These are phyloP conservation scores for Campaea margaritaria DNA, from an alignment of 2,888 invertebrate genomes.

Conservation along the genomic window DNA sequence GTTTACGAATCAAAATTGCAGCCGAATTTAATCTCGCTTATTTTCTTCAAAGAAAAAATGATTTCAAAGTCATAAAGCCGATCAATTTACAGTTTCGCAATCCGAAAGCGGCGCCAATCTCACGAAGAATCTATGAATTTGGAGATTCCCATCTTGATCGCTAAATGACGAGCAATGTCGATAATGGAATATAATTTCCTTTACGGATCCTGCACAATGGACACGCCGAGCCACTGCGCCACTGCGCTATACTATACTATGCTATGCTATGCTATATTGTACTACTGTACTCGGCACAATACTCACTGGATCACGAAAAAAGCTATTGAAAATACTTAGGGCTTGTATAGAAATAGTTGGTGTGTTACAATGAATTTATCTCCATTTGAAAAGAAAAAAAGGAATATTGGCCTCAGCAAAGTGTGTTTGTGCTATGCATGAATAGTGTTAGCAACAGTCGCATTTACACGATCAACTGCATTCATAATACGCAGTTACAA, in stretches of 20 bases:
- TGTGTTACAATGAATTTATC: neutral
- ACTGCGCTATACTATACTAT: too few species aligned
- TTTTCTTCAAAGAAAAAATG: too few species aligned
- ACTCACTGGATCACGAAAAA: neutral
- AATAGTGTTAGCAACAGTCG: too few species aligned
- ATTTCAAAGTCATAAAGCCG: neutral
- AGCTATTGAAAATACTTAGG: neutral
- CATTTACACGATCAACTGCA: too few species aligned
- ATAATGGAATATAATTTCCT: slow-evolving; percentile 19
- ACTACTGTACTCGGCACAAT: slow-evolving; percentile 6
- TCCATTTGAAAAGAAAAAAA: too few species aligned
- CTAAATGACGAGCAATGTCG: slow-evolving; percentile 10
- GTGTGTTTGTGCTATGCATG: too few species aligned
- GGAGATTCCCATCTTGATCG: slow-evolving; percentile 2
- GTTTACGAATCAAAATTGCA: too few species aligned
- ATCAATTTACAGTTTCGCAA: neutral
- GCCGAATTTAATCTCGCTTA: too few species aligned
- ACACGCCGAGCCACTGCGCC: neutral
- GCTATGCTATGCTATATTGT: too few species aligned
- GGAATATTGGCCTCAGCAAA: too few species aligned
- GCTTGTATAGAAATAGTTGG: neutral
- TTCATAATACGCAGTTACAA: too few species aligned
- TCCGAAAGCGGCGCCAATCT: neutral
- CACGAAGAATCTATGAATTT: neutral
- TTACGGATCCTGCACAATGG: slow-evolving; percentile 11